Evolutionary conservation across 1,140 invertebrate genomes (phyloP), one percentile per base, ranked within the genome.

Genomic region (Drosophila malerkotliana): DNA sequence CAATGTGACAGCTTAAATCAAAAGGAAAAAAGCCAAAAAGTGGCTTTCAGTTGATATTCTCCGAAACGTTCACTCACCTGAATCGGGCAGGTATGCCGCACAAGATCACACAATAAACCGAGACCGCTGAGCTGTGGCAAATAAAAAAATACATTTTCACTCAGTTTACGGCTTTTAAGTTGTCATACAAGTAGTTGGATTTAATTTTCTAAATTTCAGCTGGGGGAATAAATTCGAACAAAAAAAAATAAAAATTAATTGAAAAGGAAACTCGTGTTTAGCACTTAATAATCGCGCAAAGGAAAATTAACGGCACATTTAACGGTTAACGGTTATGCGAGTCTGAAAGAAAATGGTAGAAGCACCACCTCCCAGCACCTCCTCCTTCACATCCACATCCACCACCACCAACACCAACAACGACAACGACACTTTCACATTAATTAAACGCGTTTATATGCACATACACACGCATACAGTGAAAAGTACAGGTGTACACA

Each of bases 401-500:
- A 58, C 26, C 30, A 51, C 8, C 44, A 39, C 51, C 59, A 59
- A 54, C 44, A 39, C 51, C 59, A 59, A 54, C 66, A 60, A 44
- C 64, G 12, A 28, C 39, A 21, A 60, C 75, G 75, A 82, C 82
- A 87, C 75, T 87, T 88, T 87, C 67, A 81, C 71, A 87, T 79
- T 88, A 87, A 88, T 87, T 87, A 87, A 87, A 88, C 82, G 83
- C 78, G 79, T 88, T 82, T 78, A 75, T 85, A 75, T 75, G 69
- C 82, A 87, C 45, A 60, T 37, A 55, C 21, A 45, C 56, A 55
- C 8, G 45, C 8, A 45, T 62, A 55, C 41, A 45, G 4, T 37
- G 34, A 37, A 37, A 37, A n/a, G 48, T 14, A 62, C 60, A 76
- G 51, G 56, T 45, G 60, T 52, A 37, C 57, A 63, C 44, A 59